phyloP scores from a whole-genome alignment of 2,888 invertebrate genomes.

The Perdita meconis region DNA sequence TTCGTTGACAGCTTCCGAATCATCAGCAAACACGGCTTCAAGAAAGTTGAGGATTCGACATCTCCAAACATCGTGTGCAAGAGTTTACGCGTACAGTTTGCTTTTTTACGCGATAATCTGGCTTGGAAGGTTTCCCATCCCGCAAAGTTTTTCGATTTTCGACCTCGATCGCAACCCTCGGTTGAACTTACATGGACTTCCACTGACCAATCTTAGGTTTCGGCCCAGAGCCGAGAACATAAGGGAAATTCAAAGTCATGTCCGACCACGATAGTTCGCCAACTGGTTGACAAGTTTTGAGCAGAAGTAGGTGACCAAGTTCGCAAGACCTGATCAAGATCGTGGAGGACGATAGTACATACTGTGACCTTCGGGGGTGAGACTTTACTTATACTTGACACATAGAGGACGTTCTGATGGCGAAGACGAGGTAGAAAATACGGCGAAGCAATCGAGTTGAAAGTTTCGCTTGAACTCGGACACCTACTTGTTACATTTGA shows the following conservation, averaged over 20 bases:
- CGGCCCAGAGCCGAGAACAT: conserved; percentile 26
- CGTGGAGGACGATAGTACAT: conserved; percentile 44
- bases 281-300: conserved; percentile 70
- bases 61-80: conserved; percentile 12
- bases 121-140: conserved; percentile 8
- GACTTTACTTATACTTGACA: not conserved
- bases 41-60: conserved; percentile 4
- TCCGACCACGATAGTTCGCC: conserved; percentile 62
- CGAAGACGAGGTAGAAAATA: not conserved
- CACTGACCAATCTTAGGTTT: conserved; percentile 52
- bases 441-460: conserved; percentile 33
- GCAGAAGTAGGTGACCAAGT: conserved; percentile 70
- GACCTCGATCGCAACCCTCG: conserved; percentile 31
- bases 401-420: not conserved
- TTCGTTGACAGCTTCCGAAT: not conserved
- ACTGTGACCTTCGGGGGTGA: conserved; percentile 31
- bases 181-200: conserved; percentile 45
- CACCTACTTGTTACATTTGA: conserved; percentile 53
- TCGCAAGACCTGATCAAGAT: conserved; percentile 51
- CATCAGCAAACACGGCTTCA: not conserved
- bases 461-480: conserved; percentile 38
- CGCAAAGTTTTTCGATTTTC: conserved; percentile 55
- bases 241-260: conserved; percentile 36
- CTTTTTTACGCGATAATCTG: conserved; percentile 29
- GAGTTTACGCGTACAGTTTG: conserved; percentile 25